Base-by-base conservation (phyloP, 2,113 vertebrate species). In the Probosciger aterrimus region DNA sequence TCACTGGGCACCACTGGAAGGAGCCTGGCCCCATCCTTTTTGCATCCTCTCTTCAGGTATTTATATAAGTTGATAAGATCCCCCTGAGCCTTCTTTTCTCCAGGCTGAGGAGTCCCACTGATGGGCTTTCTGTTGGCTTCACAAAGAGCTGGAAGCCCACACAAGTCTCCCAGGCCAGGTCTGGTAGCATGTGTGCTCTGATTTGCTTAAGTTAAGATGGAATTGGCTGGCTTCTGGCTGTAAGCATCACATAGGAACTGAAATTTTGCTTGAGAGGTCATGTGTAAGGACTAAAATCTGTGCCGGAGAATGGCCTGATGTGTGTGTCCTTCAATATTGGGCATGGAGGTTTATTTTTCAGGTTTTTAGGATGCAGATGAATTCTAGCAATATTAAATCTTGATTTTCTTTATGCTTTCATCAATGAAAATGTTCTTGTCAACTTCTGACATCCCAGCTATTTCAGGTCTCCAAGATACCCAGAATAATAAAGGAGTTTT, bases 371-470 rank as follows among this genome's bases (percentile, higher is more conserved):
- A 10, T 88, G 41, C 52, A 80, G 52, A 18, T 64, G 18, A 50
- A 35, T 60, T 83, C 22, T 50, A 5, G 16, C 13, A 9, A 1
- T 63, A 46, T 57, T 43, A 76, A 60, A 30, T 67, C 30, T 27
- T 67, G 28, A 64, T 4, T 31, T 73, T 35, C 57, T 77, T 74
- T 63, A 8, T 49, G 5, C 19, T 87, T 85, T 16, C 3, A 16
- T 55, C 9, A 27, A 1, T 31, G 44, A 17, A 83, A 90, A 53
- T 9, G 2, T 78, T 78, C 11, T 52, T 82, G 17, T 24, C 33
- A 68, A 1, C 9, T 68, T 5, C 12, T 50, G 18, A 12, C 0
- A 1, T n/a, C 10, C 25, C 27, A 7, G 4, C 4, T 79, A 5
- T 68, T 88, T 82, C 35, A 76, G 11, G 31, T 88, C 24, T 33